These are phyloP conservation scores for Tichodroma muraria DNA, from an alignment of 2,113 vertebrate species.

Conservation along the genomic window DNA sequence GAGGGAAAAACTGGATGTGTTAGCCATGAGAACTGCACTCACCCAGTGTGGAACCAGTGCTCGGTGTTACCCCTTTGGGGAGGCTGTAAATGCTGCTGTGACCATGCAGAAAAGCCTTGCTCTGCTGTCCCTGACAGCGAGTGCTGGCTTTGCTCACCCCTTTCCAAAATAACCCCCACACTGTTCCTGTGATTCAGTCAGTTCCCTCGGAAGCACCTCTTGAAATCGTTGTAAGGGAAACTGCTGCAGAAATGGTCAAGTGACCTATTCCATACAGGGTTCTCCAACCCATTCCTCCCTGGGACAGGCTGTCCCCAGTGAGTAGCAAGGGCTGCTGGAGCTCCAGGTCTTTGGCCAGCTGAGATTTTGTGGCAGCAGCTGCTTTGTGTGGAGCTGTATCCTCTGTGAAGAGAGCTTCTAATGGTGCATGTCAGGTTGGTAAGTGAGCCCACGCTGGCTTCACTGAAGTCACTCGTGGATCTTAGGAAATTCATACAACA, in stretches of 20 bases:
- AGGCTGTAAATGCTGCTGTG: background rate
- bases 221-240: background rate
- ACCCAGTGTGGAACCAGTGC: background rate
- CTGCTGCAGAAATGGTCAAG: background rate
- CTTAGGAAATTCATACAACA: fast-evolving
- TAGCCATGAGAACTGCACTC: background rate
- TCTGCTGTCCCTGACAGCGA: background rate
- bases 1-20: background rate
- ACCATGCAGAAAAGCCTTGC: background rate
- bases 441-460: background rate
- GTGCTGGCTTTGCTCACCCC: background rate
- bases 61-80: background rate
- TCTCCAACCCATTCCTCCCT: background rate
- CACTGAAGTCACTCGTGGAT: background rate
- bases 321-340: background rate
- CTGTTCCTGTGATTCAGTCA: background rate
- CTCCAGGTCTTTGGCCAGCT: background rate
- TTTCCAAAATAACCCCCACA: background rate
- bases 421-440: fast-evolving
- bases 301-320: background rate
- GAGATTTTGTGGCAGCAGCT: background rate
- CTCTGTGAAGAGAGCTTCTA: background rate
- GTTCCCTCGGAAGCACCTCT: background rate
- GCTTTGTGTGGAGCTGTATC: background rate
- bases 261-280: fast-evolving